A percentile compares a stretch with the other conserved stretches of the same genome.
Conservation (phyloP, 2,888 invertebrate species). For the Tridacna crocea region DNA sequence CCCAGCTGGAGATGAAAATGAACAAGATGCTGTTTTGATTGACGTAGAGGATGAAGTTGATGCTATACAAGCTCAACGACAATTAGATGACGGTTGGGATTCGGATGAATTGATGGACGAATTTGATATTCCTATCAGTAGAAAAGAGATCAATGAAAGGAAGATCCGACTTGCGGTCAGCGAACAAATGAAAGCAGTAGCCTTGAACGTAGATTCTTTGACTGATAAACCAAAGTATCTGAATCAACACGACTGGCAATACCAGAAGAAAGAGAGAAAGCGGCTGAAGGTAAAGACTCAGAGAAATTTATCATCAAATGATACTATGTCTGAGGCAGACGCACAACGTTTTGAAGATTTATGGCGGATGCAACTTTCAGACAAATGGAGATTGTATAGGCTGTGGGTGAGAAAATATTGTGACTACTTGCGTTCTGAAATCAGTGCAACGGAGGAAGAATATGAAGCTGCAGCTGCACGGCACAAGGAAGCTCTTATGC, state of each 20-base stretch:
- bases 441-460: slow-evolving; percentile 61
- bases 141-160: slow-evolving; percentile 9
- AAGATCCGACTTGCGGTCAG: slow-evolving; percentile 25
- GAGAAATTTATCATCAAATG: slow-evolving; percentile 57
- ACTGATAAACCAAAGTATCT: slow-evolving; percentile 18
- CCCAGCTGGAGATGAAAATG: background rate
- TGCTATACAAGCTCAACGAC: slow-evolving; percentile 53
- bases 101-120: slow-evolving; percentile 42
- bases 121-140: background rate
- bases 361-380: slow-evolving; percentile 71
- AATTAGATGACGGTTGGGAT: slow-evolving; percentile 60
- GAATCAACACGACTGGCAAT: slow-evolving; percentile 44
- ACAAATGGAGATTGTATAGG: slow-evolving; percentile 85
- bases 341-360: slow-evolving; percentile 64
- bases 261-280: slow-evolving; percentile 47
- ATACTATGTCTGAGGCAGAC: slow-evolving; percentile 68
- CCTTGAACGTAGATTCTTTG: slow-evolving; percentile 43
- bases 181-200: slow-evolving; percentile 43
- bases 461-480: slow-evolving; percentile 69
- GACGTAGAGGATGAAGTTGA: slow-evolving; percentile 65
- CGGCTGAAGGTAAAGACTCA: slow-evolving; percentile 52
- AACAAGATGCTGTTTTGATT: slow-evolving; percentile 60
- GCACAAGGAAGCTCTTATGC: slow-evolving; percentile 65
- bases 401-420: slow-evolving; percentile 78
- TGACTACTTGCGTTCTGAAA: slow-evolving; percentile 52